Conservation (phyloP, 1,140 invertebrate genomes). For the Wasmannia auropunctata region DNA sequence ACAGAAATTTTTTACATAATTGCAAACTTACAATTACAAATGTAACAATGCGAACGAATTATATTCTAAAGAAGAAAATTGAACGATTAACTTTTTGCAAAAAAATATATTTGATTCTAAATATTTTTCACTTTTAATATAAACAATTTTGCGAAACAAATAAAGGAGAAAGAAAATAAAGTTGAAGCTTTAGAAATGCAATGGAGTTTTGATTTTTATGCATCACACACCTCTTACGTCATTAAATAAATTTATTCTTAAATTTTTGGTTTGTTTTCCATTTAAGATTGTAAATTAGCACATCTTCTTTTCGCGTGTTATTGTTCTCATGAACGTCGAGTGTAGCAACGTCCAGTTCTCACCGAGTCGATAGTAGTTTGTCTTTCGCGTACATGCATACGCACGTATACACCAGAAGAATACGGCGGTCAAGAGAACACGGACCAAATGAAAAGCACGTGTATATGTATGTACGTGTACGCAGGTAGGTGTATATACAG, state of each 20-base stretch:
- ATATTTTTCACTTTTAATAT: neutral
- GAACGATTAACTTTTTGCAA: neutral
- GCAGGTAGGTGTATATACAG: constrained; percentile 63
- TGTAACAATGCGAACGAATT: neutral
- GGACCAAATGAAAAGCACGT: neutral
- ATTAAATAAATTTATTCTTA: neutral
- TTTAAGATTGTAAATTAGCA: neutral
- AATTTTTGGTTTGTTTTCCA: neutral
- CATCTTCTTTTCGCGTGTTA: neutral
- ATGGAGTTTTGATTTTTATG: neutral
- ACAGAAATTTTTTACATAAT: no score
- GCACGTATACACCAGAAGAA: neutral
- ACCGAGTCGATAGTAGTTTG: constrained; percentile 73
- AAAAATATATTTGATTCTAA: neutral
- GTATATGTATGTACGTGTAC: constrained; percentile 41
- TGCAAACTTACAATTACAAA: neutral
- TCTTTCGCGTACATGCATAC: constrained; percentile 48
- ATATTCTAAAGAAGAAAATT: neutral
- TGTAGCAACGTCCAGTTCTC: constrained; percentile 82
- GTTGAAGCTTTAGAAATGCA: neutral
- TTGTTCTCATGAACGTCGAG: neutral
- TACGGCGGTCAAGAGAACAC: constrained; percentile 11
- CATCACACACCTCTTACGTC: neutral
- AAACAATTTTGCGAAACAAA: neutral
- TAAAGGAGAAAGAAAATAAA: neutral